Conservation (phyloP, 2,797 vertebrate species). For the Anguilla pacifica region DNA sequence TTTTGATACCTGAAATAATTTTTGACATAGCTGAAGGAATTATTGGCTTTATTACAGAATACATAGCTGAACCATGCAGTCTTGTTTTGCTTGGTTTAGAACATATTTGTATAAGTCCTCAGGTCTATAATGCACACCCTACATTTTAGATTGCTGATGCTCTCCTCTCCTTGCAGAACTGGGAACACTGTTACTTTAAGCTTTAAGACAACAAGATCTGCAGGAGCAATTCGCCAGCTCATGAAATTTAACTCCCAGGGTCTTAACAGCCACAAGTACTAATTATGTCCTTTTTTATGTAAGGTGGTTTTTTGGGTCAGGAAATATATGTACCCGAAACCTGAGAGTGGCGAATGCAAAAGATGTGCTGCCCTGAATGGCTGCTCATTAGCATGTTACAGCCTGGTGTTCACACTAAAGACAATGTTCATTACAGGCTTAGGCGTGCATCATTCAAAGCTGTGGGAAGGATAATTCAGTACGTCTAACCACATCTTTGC, state of each 20-base stretch:
- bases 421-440: neutral
- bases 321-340: slow-evolving; percentile 34
- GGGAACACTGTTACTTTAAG: slow-evolving; percentile 10
- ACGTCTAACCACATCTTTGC: neutral
- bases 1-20: neutral
- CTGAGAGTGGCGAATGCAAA: slow-evolving; percentile 19
- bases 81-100: neutral
- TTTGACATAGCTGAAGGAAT: neutral
- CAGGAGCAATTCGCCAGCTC: neutral
- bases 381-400: slow-evolving; percentile 23
- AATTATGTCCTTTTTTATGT: slow-evolving; percentile 40
- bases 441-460: neutral
- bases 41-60: neutral
- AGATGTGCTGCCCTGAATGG: slow-evolving; percentile 24
- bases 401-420: neutral
- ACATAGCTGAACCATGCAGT: neutral
- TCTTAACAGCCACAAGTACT: slow-evolving; percentile 28
- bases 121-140: neutral
- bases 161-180: neutral
- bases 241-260: slow-evolving; percentile 25
- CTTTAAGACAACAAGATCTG: slow-evolving; percentile 11
- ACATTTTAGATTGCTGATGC: neutral
- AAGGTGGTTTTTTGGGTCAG: slow-evolving; percentile 33
- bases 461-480: slow-evolving; percentile 11
- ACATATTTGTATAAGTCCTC: neutral